A percentile compares a stretch with the other conserved stretches of the same genome.
These are phyloP conservation scores for Bombylius major DNA, from an alignment of 2,888 invertebrate species.

Conservation along the genomic window DNA sequence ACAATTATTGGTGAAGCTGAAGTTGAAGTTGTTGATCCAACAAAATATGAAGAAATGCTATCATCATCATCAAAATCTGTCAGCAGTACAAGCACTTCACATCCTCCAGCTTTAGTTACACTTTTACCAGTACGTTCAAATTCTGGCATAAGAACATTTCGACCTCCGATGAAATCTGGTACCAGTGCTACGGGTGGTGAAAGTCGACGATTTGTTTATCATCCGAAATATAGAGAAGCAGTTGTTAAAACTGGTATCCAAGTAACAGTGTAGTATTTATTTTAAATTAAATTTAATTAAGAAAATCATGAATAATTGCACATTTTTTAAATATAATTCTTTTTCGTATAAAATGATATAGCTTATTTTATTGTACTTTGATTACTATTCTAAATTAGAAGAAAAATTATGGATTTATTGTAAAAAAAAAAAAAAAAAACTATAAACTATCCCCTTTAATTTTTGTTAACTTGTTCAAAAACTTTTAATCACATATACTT, in stretches of 20 bases:
- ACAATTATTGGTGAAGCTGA: slow-evolving; percentile 34
- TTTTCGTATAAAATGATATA: no score
- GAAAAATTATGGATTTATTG: no score
- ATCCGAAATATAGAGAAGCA: slow-evolving; percentile 23
- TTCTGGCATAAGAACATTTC: slow-evolving; percentile 58
- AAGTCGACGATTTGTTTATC: slow-evolving; percentile 21
- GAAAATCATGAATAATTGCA: no score
- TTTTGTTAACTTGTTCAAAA: neutral
- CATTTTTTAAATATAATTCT: no score
- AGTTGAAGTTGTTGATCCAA: slow-evolving; percentile 35
- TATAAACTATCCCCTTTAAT: no score
- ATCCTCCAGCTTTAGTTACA: slow-evolving; percentile 43
- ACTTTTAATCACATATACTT: neutral
- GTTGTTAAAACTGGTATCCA: slow-evolving; percentile 31
- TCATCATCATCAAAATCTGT: slow-evolving; percentile 23
- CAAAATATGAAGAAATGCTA: slow-evolving; percentile 35
- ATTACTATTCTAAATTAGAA: no score
- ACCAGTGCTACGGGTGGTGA: slow-evolving; percentile 19
- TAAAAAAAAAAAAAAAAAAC: no score
- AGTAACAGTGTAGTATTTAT: slow-evolving; percentile 22
- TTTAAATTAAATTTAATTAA: no score
- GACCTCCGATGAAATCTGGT: slow-evolving; percentile 38
- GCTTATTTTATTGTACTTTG: no score
- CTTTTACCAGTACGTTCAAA: slow-evolving; percentile 68
- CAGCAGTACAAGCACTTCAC: slow-evolving; percentile 17